Conservation (phyloP, 2,888 invertebrate species). For the Dasypolia templi region DNA sequence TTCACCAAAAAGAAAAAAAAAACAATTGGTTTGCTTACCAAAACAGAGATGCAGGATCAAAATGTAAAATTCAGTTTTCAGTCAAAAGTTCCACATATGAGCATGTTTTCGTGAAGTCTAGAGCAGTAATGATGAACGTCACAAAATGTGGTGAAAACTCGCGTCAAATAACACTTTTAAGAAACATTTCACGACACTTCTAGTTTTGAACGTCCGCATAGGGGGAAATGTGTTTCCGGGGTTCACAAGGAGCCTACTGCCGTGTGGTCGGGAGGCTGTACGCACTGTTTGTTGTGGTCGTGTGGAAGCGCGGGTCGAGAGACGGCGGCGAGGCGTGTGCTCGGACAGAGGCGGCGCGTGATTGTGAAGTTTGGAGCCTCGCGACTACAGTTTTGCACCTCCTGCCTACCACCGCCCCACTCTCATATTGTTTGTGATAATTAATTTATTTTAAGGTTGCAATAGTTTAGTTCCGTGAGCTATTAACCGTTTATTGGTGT, state of each 20-base stretch:
- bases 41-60: slow-evolving; percentile 51
- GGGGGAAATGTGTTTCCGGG: slow-evolving; percentile 53
- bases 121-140: slow-evolving; percentile 68
- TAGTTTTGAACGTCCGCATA: slow-evolving; percentile 79
- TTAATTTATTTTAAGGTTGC: slow-evolving; percentile 78
- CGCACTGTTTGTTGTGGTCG: slow-evolving; percentile 46
- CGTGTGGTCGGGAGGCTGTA: slow-evolving; percentile 31
- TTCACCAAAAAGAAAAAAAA: slow-evolving; percentile 33
- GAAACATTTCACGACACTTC: slow-evolving; percentile 84
- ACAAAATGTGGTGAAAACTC: slow-evolving; percentile 75
- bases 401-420: slow-evolving; percentile 76
- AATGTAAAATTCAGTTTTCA: slow-evolving; percentile 63
- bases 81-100: slow-evolving; percentile 74
- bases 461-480: slow-evolving; percentile 72
- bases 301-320: slow-evolving; percentile 20
- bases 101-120: slow-evolving; percentile 71
- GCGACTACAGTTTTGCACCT: slow-evolving; percentile 79
- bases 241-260: slow-evolving; percentile 10
- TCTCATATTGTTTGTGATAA: slow-evolving; percentile 80
- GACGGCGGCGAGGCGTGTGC: slow-evolving; percentile 75
- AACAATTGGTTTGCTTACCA: slow-evolving; percentile 69
- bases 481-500: slow-evolving; percentile 61
- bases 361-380: slow-evolving; percentile 73
- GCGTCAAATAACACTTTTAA: slow-evolving; percentile 83
- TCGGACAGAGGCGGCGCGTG: slow-evolving; percentile 72